phyloP scores from a whole-genome alignment of 2,888 invertebrate genomes.

The Callyntrura guangdongensis region DNA sequence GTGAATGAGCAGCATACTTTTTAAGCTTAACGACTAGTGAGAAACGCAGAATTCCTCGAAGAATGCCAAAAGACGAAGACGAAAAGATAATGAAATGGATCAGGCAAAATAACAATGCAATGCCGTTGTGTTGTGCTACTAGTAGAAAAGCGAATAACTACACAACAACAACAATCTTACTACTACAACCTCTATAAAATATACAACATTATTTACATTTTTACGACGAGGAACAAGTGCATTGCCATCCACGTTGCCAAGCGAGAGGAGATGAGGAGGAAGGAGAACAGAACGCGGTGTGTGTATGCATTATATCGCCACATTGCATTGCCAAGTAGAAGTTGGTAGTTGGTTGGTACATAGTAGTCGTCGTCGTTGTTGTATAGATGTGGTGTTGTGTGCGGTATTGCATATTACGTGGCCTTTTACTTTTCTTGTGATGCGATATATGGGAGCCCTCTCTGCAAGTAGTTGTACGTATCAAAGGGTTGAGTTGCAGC shows the following conservation, averaged over 20 bases:
- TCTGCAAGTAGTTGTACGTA: not conserved
- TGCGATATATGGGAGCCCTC: no score
- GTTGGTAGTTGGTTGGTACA: no score
- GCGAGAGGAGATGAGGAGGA: not conserved
- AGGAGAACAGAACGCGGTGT: no score
- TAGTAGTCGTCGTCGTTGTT: no score
- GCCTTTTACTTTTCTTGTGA: not conserved
- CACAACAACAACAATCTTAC: not conserved
- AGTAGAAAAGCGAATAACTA: not conserved
- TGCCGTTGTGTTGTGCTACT: no score
- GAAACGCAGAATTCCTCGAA: not conserved
- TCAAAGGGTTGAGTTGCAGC: not conserved
- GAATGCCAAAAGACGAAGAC: not conserved
- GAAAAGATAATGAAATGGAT: not conserved
- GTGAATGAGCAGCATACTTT: not conserved
- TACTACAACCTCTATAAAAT: not conserved
- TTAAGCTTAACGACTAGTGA: no score
- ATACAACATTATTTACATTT: no score
- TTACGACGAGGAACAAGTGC: not conserved
- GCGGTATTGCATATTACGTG: not conserved
- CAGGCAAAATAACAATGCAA: not conserved
- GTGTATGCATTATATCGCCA: no score
- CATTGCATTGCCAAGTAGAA: no score
- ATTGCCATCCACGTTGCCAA: slow-evolving; percentile 1
- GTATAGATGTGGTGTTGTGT: not conserved